phyloP scores from a whole-genome alignment of 2,797 vertebrate genomes.

The Bucorvus abyssinicus region DNA sequence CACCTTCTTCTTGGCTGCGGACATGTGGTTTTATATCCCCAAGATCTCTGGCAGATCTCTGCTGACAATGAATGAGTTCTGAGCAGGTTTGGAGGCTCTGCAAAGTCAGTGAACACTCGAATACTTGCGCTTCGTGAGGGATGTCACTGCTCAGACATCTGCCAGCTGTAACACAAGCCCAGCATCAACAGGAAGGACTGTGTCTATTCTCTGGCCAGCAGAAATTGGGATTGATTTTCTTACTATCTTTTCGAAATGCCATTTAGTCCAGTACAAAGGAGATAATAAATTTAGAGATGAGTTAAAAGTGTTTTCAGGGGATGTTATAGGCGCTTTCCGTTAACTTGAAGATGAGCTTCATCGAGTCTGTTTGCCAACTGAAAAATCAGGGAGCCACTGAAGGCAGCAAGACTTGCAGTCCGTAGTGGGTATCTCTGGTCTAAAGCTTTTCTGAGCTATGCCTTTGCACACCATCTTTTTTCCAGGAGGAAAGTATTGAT shows the following conservation, averaged over 20 bases:
- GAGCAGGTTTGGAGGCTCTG: neutral
- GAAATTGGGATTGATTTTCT: neutral
- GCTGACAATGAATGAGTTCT: neutral
- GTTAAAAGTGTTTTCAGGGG: neutral
- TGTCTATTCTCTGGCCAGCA: neutral
- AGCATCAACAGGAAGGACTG: neutral
- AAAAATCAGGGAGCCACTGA: neutral
- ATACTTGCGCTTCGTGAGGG: neutral
- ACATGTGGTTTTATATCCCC: accelerated
- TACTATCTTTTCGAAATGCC: neutral
- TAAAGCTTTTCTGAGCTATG: neutral
- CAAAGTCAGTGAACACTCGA: neutral
- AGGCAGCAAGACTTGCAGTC: neutral
- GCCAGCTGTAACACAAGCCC: neutral
- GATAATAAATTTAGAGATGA: neutral
- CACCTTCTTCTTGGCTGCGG: neutral
- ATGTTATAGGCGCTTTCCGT: neutral
- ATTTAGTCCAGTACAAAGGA: neutral
- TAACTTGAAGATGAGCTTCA: neutral
- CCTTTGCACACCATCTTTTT: neutral
- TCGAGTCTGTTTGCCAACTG: neutral
- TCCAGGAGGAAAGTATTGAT: neutral
- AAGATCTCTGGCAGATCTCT: neutral
- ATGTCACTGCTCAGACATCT: neutral
- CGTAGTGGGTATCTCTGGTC: neutral